Conservation (phyloP, 1,140 invertebrate species). For the Holcopasites calliopsidis region DNA sequence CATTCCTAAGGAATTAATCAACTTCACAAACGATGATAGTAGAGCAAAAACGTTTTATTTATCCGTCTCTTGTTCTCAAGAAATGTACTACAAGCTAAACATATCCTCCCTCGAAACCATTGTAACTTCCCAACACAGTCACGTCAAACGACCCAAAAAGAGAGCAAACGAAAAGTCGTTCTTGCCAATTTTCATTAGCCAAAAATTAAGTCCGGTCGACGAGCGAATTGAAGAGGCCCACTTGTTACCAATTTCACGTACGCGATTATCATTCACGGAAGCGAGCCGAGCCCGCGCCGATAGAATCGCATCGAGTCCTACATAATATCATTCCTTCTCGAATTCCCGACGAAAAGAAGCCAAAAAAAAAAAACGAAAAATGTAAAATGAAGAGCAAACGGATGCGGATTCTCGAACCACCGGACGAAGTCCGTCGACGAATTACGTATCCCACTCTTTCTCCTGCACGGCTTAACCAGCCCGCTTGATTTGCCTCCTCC, state of each 20-base stretch:
- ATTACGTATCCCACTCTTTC: constrained; percentile 29
- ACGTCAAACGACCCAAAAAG: neutral
- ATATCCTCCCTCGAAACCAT: no score
- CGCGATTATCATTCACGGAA: constrained; percentile 22
- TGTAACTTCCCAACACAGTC: neutral
- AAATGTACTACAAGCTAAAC: no score
- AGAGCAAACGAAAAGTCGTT: neutral
- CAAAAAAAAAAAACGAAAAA: neutral
- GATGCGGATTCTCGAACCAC: neutral
- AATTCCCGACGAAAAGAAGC: neutral
- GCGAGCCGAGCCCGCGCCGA: neutral
- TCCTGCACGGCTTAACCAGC: constrained; percentile 7
- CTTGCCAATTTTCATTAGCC: neutral
- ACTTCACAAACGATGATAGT: no score
- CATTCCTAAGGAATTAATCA: neutral
- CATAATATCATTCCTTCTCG: neutral
- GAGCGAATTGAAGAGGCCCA: neutral
- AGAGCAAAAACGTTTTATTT: neutral
- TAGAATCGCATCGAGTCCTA: neutral
- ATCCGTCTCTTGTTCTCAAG: neutral
- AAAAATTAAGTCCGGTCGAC: neutral
- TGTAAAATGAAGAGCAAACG: neutral
- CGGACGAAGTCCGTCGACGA: constrained; percentile 8
- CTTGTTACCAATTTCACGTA: neutral
- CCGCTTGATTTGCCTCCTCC: neutral